Conservation (phyloP, 2,888 invertebrate genomes). For the Cheilosia variabilis region DNA sequence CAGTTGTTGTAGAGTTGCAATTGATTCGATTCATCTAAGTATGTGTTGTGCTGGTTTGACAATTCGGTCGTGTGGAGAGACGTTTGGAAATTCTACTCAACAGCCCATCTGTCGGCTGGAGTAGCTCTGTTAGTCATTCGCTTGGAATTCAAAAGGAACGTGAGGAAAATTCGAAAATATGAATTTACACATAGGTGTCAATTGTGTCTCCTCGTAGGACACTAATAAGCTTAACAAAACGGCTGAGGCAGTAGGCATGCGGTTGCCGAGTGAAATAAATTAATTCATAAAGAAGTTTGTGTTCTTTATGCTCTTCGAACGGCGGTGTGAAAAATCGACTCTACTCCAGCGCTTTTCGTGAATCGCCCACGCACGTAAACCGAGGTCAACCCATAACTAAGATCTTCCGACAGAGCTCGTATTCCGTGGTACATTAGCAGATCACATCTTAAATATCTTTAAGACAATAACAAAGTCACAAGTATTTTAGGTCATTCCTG, state of each 20-base stretch:
- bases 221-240: constrained; percentile 53
- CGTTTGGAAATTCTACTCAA: constrained; percentile 21
- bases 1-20: constrained; percentile 16
- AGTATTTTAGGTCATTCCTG: too few relatives aligned
- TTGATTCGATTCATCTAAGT: constrained; percentile 12
- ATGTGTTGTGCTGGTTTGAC: constrained; percentile 25
- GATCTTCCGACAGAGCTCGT: too few relatives aligned
- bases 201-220: constrained; percentile 67
- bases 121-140: constrained; percentile 43
- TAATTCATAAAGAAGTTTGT: constrained; percentile 49
- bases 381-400: too few relatives aligned
- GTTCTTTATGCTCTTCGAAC: constrained; percentile 18
- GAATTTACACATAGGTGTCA: constrained; percentile 74
- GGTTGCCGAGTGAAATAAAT: constrained; percentile 33
- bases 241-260: constrained; percentile 17
- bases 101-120: constrained; percentile 3
- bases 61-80: constrained; percentile 21
- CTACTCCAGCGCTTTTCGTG: neutral
- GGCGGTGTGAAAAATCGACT: neutral
- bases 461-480: too few relatives aligned
- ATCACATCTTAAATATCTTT: too few relatives aligned
- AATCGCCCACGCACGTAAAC: neutral
- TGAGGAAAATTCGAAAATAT: constrained; percentile 71
- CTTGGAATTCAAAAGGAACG: constrained; percentile 48
- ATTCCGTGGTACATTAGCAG: too few relatives aligned